Conservation (phyloP, 35 echinoderm and acorn worm genomes). For the Ophioderma brevispina region DNA sequence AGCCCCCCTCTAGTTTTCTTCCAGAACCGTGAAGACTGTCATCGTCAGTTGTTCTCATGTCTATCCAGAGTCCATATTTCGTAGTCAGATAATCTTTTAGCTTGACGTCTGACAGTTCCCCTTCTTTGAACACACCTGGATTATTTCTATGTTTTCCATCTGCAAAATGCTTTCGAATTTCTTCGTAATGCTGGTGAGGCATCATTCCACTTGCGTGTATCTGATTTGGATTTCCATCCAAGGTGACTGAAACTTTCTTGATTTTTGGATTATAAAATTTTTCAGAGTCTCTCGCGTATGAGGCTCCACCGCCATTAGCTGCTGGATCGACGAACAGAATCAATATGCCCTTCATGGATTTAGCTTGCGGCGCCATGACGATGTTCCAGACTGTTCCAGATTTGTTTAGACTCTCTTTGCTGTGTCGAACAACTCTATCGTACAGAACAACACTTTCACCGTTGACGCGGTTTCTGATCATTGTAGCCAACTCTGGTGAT, state of each 20-base stretch:
- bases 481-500: neutral
- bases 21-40: constrained; percentile 22
- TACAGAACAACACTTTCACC: neutral
- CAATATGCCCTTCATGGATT: constrained; percentile 42
- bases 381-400: constrained; percentile 38
- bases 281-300: neutral
- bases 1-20: constrained; percentile 1
- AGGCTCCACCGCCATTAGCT: neutral
- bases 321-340: constrained; percentile 29
- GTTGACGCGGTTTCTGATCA: constrained; percentile 19
- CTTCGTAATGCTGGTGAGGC: constrained; percentile 38
- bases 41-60: constrained; percentile 50
- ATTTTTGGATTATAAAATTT: constrained; percentile 49
- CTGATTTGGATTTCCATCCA: constrained; percentile 40
- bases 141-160: neutral
- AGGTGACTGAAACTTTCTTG: constrained; percentile 8
- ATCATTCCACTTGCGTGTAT: constrained; percentile 14
- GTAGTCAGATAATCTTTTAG: constrained; percentile 23
- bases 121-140: neutral
- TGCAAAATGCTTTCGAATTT: constrained; percentile 23
- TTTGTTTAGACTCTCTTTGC: constrained; percentile 6
- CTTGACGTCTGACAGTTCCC: neutral
- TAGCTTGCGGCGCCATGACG: constrained; percentile 6
- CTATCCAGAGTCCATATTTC: constrained; percentile 40
- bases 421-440: constrained; percentile 21